Conservation (phyloP, 2,113 vertebrate species). For the Ginglymostoma cirratum region DNA sequence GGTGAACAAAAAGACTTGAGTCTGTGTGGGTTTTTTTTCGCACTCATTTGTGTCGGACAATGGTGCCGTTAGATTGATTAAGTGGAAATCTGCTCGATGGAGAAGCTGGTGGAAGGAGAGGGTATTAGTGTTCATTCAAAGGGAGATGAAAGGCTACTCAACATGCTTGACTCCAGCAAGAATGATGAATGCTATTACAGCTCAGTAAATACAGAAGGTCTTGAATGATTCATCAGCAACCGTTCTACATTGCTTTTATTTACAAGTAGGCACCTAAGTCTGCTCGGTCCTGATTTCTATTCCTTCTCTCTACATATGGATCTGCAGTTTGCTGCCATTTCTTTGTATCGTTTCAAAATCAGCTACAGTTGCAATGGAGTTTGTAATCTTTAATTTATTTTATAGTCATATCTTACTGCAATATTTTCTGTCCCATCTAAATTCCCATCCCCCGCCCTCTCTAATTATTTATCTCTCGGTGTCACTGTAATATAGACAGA, state of each 20-base stretch:
- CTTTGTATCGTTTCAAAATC: not conserved
- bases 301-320: not conserved
- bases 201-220: conserved; percentile 35
- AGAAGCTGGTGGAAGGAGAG: conserved; percentile 32
- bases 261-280: conserved; percentile 24
- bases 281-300: conserved; percentile 24
- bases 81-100: conserved; percentile 28
- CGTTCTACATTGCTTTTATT: conserved; percentile 34
- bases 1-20: not conserved
- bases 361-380: not conserved
- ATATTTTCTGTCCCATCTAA: not conserved
- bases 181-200: conserved; percentile 38
- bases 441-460: not conserved
- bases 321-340: conserved; percentile 20
- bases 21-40: not conserved
- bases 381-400: conserved; percentile 30
- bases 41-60: conserved; percentile 14
- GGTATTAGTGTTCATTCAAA: conserved; percentile 33
- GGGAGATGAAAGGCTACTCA: conserved; percentile 37
- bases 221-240: conserved; percentile 37
- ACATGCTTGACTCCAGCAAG: conserved; percentile 30
- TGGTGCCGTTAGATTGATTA: conserved; percentile 31
- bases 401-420: not conserved
- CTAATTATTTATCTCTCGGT: not conserved
- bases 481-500: not conserved